Base-by-base conservation (phyloP, 1,140 invertebrate species). In the Radopholus similis region DNA sequence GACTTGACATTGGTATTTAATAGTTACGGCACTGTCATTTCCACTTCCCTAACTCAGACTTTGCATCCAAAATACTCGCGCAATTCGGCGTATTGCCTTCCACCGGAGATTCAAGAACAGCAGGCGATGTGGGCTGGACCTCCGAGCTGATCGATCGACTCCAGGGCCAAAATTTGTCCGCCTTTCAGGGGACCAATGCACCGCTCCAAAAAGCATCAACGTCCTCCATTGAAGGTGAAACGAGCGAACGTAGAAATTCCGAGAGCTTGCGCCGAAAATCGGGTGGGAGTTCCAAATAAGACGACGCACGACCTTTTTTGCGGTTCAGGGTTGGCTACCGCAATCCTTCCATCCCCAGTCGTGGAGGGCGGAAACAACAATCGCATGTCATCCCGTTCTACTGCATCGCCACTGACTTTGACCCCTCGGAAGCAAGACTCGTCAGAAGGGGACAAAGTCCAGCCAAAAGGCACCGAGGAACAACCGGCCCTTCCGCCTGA, bases 221-320 rank as follows among this genome's bases (percentile, higher is more conserved):
- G n/a, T n/a, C n/a, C n/a, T n/a, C n/a, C n/a, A n/a, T n/a, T n/a
- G n/a, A n/a, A n/a, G n/a, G n/a, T n/a, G 21, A 60, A 47, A 62
- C 21, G 34, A 30, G 2, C 28, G 21, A 26, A 34, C 13, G 0
- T 13, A 21, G 30, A 26, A 21, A 13, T 0, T 34, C 23, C 18
- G 40, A 62, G 21, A 47, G 15, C 34, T n/a, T 62, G 23, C 26
- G 38, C 13, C 56, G 63, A 47, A 64, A 64, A 65, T 57, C 63
- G 11, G 63, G 63, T 64, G n/a, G 13, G 21, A 8, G 21, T 47
- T 15, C 23, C 21, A 37, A n/a, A n/a, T n/a, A n/a, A n/a, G n/a
- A n/a, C n/a, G n/a, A n/a, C n/a, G n/a, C n/a, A n/a, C n/a, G n/a
- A n/a, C n/a, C n/a, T n/a, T n/a, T n/a, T n/a, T 23, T 54, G 15